Percentiles rank a stretch among this genome's conserved stretches.
Conservation (phyloP, 2,113 vertebrate genomes). For the Anoura caudifer region DNA sequence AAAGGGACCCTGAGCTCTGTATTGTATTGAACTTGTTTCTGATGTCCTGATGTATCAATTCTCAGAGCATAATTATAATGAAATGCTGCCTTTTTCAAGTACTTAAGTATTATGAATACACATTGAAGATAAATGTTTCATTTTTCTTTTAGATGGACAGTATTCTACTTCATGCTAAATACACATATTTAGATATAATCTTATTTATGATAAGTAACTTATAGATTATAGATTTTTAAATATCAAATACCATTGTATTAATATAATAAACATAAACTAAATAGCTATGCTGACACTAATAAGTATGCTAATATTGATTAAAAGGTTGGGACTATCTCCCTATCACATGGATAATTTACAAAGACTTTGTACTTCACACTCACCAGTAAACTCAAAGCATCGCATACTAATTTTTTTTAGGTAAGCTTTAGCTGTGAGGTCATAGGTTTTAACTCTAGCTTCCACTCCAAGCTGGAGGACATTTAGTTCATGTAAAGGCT, state of each 20-base stretch:
- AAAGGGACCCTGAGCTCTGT: neutral
- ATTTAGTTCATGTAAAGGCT: conserved; percentile 87
- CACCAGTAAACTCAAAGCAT: conserved; percentile 90
- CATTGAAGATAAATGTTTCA: neutral
- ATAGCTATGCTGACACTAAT: neutral
- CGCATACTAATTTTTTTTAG: conserved; percentile 88
- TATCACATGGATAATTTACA: neutral
- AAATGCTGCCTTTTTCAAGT: neutral
- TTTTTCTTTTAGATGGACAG: neutral
- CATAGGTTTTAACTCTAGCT: conserved; percentile 85
- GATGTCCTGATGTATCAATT: neutral
- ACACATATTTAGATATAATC: neutral
- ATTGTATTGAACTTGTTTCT: neutral
- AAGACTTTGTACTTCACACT: conserved; percentile 6
- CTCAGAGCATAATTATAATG: neutral
- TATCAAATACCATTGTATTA: neutral
- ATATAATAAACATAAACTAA: neutral
- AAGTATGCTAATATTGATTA: neutral
- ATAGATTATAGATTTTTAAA: neutral
- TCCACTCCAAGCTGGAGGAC: conserved; percentile 88
- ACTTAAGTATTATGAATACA: neutral
- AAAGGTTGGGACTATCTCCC: neutral
- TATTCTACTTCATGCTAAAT: neutral
- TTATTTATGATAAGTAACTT: neutral
- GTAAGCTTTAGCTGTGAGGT: conserved; percentile 87